Conservation (phyloP, 2,888 invertebrate genomes). For the Drosophila formosana region DNA sequence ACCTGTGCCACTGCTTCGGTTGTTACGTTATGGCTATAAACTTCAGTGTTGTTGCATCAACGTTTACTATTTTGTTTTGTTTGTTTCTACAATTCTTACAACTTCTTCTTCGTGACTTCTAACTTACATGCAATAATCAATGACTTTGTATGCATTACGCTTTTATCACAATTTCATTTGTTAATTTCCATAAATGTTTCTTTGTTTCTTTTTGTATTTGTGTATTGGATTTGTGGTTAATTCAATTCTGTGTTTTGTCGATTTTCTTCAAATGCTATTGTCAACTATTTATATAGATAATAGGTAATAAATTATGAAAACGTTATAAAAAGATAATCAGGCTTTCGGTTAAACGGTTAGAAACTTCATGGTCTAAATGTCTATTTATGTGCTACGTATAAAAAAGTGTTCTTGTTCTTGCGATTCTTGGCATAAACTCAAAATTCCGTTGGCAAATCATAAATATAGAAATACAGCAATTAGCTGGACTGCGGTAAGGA, state of each 20-base stretch:
- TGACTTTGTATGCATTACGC: constrained; percentile 71
- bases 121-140: constrained; percentile 69
- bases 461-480: constrained; percentile 46
- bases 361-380: constrained; percentile 50
- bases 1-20: constrained; percentile 26
- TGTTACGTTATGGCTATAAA: constrained; percentile 58
- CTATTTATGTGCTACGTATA: constrained; percentile 26
- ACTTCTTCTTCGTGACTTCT: constrained; percentile 34
- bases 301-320: constrained; percentile 62
- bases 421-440: constrained; percentile 35
- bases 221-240: constrained; percentile 4
- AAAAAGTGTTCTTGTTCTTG: constrained; percentile 1
- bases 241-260: constrained; percentile 48
- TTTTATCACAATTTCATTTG: constrained; percentile 75
- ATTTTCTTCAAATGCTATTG: constrained; percentile 47
- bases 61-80: constrained; percentile 12
- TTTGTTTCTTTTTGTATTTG: constrained; percentile 18
- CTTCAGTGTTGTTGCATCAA: constrained; percentile 32
- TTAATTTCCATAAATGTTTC: constrained; percentile 52
- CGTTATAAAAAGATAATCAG: constrained; percentile 65
- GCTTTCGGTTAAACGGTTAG: constrained; percentile 58
- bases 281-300: constrained; percentile 60
- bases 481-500: constrained; percentile 41
- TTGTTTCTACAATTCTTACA: constrained; percentile 4
- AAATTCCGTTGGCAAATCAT: constrained; percentile 51